phyloP scores from a whole-genome alignment of 2,113 vertebrate genomes.

The Chionodraco myersi region DNA sequence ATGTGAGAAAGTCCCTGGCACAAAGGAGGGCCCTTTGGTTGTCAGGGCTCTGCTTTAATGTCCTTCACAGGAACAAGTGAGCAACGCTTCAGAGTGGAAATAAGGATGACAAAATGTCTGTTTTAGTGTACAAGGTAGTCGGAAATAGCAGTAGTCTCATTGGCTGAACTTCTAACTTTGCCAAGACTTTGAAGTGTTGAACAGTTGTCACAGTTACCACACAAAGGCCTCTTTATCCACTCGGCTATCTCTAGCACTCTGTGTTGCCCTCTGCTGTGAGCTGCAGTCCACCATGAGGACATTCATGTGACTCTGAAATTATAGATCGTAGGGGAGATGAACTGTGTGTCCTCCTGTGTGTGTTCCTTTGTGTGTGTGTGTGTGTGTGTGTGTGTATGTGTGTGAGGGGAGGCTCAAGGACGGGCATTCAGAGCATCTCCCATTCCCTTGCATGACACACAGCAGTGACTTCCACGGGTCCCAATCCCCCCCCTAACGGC shows the following conservation, averaged over 20 bases:
- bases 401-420: slow-evolving; percentile 31
- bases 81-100: slow-evolving; percentile 27
- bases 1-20: slow-evolving; percentile 26
- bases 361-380: not conserved
- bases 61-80: slow-evolving; percentile 25
- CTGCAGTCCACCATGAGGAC: slow-evolving; percentile 49
- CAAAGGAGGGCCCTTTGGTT: slow-evolving; percentile 31
- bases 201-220: slow-evolving; percentile 68
- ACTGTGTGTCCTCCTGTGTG: not conserved
- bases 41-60: slow-evolving; percentile 46
- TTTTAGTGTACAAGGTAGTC: not conserved
- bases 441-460: not conserved
- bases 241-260: slow-evolving; percentile 34
- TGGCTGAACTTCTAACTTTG: slow-evolving; percentile 39
- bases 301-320: slow-evolving; percentile 73
- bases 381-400: not conserved
- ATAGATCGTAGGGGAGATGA: slow-evolving; percentile 20
- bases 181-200: slow-evolving; percentile 51
- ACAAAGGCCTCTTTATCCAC: slow-evolving; percentile 75
- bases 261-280: slow-evolving; percentile 31
- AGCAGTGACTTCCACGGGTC: slow-evolving; percentile 48
- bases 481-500: not conserved
- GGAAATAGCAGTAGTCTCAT: slow-evolving; percentile 5
- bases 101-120: slow-evolving; percentile 20
- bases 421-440: too few relatives aligned